Conservation (phyloP, 2,797 vertebrate species). For the Phyllotis vaccarum region DNA sequence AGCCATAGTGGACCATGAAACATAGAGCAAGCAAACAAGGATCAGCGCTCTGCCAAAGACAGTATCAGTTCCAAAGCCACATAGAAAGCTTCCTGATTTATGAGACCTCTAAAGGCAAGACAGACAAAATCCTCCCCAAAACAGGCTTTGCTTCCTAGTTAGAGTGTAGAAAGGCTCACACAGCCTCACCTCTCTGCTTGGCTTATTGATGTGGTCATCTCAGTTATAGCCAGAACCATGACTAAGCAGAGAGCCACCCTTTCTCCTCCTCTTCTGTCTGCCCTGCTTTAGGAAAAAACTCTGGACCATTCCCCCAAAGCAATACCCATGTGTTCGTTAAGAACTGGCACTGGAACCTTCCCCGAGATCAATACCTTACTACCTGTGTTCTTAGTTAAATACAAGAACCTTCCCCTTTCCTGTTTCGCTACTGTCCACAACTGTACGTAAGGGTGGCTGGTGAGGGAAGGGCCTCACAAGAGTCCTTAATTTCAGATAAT, state of each 20-base stretch:
- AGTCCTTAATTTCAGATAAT: neutral
- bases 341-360: no score
- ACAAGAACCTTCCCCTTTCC: neutral
- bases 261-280: neutral
- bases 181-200: no score
- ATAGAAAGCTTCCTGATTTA: neutral
- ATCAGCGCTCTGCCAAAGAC: neutral
- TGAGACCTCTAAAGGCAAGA: neutral
- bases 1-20: neutral
- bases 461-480: neutral
- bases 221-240: neutral
- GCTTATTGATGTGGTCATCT: neutral
- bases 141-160: neutral
- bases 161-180: neutral
- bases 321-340: neutral
- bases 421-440: no score
- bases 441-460: neutral
- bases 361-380: no score
- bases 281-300: neutral
- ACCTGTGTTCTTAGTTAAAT: neutral
- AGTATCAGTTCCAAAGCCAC: neutral
- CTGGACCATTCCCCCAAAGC: neutral
- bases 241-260: neutral
- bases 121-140: neutral
- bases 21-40: neutral